Conservation (phyloP, 2,113 vertebrate genomes). For the Platysteira castanea region DNA sequence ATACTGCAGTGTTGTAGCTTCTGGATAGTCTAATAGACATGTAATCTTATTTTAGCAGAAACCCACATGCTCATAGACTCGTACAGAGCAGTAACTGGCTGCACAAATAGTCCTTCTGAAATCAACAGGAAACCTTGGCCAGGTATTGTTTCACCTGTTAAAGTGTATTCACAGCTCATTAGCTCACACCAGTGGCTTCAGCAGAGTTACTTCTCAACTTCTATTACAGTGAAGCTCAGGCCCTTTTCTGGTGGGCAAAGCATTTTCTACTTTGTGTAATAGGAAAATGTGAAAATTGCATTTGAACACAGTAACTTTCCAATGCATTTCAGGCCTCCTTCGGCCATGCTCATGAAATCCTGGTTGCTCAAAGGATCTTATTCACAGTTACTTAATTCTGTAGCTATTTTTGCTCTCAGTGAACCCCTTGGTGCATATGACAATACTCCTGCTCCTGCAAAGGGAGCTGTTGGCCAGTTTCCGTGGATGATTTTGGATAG, state of each 20-base stretch:
- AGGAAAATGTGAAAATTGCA: neutral
- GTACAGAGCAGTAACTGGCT: neutral
- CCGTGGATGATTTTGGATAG: neutral
- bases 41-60: conserved; percentile 22
- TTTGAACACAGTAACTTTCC: neutral
- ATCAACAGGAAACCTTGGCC: neutral
- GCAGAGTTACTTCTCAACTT: neutral
- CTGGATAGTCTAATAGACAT: neutral
- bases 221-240: neutral
- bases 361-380: neutral
- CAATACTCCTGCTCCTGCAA: neutral
- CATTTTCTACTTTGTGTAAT: neutral
- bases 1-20: neutral
- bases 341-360: neutral
- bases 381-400: neutral
- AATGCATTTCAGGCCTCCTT: neutral
- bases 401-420: neutral
- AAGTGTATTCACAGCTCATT: neutral
- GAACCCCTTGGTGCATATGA: neutral
- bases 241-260: neutral
- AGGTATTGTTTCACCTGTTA: neutral
- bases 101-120: neutral
- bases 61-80: neutral
- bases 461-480: neutral
- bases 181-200: neutral